Base-by-base conservation (phyloP, 2,797 vertebrate species). In the Pyrrhura leucotis region DNA sequence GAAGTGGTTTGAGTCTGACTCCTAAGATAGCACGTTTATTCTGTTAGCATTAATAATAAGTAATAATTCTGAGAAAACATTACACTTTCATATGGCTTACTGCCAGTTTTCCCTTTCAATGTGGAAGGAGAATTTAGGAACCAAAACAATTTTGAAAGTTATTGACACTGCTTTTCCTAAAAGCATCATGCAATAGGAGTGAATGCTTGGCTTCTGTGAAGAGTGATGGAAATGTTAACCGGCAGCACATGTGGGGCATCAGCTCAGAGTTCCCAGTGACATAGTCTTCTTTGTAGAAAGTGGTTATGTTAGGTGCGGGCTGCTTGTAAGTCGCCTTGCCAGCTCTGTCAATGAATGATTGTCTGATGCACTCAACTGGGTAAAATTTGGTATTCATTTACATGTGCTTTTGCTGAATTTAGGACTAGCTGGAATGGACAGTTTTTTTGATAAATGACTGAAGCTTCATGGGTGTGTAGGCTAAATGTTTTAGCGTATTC, bases 161-260 rank as follows among this genome's bases (percentile, higher is more conserved):
- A 66, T 3, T 42, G 15, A 42, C 74, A 50, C 37, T 86, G 54
- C 25, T 58, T 74, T 23, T 50, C 69, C 29, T 31, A 68, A 58
- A 68, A 63, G 22, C 26, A 45, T 73, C 7, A 11, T 50, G 61
- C 28, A 47, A 12, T 29, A 48, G 63, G 44, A 65, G n/a, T 56
- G 45, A 74, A 73, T n/a, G 28, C 10, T 67, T 86, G 28, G 11
- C n/a, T 76, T 67, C 21, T 67, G 42, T 58, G 58, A 59, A 82
- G 58, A 45, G n/a, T 33, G 37, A 14, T 45, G 48, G 45, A 79
- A 87, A 23, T 14, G 11, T 62, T 78, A 50, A 42, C 16, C 0
- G 0, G 16, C 2, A 13, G 3, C 19, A 3, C 28, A 14, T 9
- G 15, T 22, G 44, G 35, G 37, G 7, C 31, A 15, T 58, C 40